A percentile compares a stretch with the other conserved stretches of the same genome.
These are phyloP conservation scores for Paedocypris sp. DNA, from an alignment of 2,113 vertebrate species.

Conservation along the genomic window DNA sequence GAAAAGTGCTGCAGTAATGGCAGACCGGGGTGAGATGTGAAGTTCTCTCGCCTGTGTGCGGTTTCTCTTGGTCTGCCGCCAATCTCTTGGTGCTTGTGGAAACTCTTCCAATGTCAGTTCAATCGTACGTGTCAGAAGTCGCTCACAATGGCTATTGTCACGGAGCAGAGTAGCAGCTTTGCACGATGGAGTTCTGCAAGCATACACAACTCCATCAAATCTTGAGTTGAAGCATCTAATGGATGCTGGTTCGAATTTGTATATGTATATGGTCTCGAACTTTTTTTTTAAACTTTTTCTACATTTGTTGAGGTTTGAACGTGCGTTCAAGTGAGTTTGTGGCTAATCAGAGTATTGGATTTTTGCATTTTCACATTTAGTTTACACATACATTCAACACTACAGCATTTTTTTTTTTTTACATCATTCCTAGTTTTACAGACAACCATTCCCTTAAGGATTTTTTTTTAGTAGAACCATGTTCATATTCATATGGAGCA, in stretches of 20 bases:
- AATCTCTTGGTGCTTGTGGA: neutral
- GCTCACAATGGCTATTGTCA: neutral
- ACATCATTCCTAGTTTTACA: too few relatives aligned
- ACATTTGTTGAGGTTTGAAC: too few relatives aligned
- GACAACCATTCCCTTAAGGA: too few relatives aligned
- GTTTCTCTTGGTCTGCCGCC: neutral
- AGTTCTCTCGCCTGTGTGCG: constrained; percentile 22
- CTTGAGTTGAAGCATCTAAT: too few relatives aligned
- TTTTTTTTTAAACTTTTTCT: too few relatives aligned
- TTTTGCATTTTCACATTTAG: too few relatives aligned
- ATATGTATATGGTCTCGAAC: too few relatives aligned
- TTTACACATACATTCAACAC: too few relatives aligned
- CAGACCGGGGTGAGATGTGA: constrained; percentile 13
- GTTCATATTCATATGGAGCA: neutral
- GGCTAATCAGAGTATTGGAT: too few relatives aligned
- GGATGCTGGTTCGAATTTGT: too few relatives aligned
- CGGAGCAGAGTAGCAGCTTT: constrained; percentile 4
- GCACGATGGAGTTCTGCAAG: neutral
- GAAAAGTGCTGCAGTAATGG: constrained; percentile 38
- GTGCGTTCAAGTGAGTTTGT: too few relatives aligned
- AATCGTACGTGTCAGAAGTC: neutral
- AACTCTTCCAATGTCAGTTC: neutral
- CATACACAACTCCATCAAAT: neutral
- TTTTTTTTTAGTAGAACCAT: neutral
- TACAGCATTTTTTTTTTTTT: too few relatives aligned